A percentile compares a stretch with the other conserved stretches of the same genome.
These are phyloP conservation scores for Araneus ventricosus DNA, from an alignment of 1,140 invertebrate genomes.

Conservation along the genomic window DNA sequence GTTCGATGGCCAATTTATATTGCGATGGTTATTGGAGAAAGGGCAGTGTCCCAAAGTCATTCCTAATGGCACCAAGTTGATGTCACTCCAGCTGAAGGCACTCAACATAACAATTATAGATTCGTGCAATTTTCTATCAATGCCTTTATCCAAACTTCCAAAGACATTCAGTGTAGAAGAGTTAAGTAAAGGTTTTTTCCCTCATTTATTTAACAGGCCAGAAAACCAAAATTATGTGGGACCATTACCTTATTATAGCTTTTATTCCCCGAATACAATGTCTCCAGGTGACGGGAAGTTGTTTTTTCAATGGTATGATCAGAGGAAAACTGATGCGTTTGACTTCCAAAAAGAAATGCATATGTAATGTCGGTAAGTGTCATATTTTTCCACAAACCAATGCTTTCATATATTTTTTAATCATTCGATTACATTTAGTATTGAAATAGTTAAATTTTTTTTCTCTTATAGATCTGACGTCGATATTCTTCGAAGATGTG, in stretches of 20 bases:
- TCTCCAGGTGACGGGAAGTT: neutral
- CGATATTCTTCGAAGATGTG: constrained; percentile 42
- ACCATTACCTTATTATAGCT: neutral
- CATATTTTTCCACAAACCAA: neutral
- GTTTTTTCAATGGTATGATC: constrained; percentile 13
- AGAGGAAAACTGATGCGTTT: neutral
- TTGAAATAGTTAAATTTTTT: constrained; percentile 37
- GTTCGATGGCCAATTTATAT: constrained; percentile 47
- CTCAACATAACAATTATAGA: constrained; percentile 49
- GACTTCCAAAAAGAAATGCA: constrained; percentile 43
- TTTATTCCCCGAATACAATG: neutral
- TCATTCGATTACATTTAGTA: neutral
- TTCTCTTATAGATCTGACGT: constrained; percentile 55
- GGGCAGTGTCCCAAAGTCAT: constrained; percentile 2
- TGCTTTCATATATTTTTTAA: neutral
- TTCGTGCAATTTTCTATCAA: constrained; percentile 71
- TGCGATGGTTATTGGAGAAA: constrained; percentile 20
- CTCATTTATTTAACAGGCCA: constrained; percentile 60
- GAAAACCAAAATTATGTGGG: constrained; percentile 50
- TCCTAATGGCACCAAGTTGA: constrained; percentile 1
- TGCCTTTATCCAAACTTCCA: constrained; percentile 57
- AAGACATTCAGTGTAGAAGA: constrained; percentile 57
- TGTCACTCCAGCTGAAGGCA: neutral
- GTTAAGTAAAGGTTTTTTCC: constrained; percentile 65
- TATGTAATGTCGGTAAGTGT: neutral